phyloP scores from a whole-genome alignment of 2,113 vertebrate species.

The Cavia porcellus region DNA sequence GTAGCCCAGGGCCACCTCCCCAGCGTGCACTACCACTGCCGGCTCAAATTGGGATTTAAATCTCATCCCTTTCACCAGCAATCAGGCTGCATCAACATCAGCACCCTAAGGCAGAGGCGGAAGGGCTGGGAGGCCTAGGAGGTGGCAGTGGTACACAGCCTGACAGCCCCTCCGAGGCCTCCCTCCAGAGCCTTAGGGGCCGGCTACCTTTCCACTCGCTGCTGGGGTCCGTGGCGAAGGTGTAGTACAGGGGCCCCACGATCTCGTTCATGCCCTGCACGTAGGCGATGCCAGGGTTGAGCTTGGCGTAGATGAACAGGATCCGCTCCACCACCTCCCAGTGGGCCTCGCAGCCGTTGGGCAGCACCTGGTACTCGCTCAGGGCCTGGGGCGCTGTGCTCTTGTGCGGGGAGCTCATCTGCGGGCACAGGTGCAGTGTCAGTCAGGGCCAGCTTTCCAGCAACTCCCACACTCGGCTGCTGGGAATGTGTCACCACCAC shows the following conservation, averaged over 20 bases:
- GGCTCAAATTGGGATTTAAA: not conserved
- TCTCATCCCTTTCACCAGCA: not conserved
- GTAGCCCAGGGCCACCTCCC: not conserved
- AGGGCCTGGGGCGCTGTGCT: slow-evolving; percentile 88
- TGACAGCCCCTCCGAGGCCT: fast-evolving
- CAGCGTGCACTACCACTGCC: not conserved
- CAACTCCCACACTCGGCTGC: fast-evolving
- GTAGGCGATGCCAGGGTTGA: slow-evolving; percentile 98
- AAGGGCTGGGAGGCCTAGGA: not conserved
- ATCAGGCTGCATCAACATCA: not conserved
- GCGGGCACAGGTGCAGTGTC: not conserved
- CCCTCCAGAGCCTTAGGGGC: not conserved
- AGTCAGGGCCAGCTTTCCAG: not conserved
- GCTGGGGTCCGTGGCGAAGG: slow-evolving; percentile 97
- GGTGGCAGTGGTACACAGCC: fast-evolving
- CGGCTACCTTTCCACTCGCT: slow-evolving; percentile 95
- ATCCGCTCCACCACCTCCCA: slow-evolving; percentile 99
- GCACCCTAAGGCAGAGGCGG: not conserved
- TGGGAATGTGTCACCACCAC: fast-evolving
- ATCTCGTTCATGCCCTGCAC: slow-evolving; percentile 99
- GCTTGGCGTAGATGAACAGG: slow-evolving; percentile 99
- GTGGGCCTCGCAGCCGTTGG: slow-evolving; percentile 96
- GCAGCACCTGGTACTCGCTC: slow-evolving; percentile 94
- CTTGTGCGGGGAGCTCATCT: slow-evolving; percentile 98
- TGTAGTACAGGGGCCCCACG: slow-evolving; percentile 98